Evolutionary conservation across 2,797 vertebrate genomes (phyloP).

Genomic region (Manis javanica): DNA sequence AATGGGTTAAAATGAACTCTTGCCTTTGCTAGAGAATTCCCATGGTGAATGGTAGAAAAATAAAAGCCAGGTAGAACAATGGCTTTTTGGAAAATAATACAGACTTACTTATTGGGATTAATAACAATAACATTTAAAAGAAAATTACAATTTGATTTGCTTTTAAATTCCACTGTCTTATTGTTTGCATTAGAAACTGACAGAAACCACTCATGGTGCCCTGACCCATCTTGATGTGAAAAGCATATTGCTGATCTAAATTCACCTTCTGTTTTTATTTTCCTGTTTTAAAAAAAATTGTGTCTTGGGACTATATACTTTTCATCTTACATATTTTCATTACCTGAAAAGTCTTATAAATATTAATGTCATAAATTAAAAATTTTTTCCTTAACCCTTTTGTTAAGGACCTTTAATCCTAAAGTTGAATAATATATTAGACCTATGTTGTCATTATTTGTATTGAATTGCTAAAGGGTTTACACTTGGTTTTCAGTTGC

Average conservation of each 20-base stretch:
- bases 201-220: neutral
- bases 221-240: constrained; percentile 16
- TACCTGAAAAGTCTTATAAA: neutral
- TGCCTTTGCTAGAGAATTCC: constrained; percentile 31
- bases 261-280: constrained; percentile 38
- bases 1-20: constrained; percentile 40
- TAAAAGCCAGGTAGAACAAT: constrained; percentile 33
- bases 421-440: constrained; percentile 22
- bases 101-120: constrained; percentile 16
- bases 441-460: constrained; percentile 8
- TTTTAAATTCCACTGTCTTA: constrained; percentile 15
- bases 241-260: constrained; percentile 42
- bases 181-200: neutral
- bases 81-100: constrained; percentile 9
- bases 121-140: constrained; percentile 58
- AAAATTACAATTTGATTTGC: constrained; percentile 33
- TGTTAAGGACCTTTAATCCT: neutral
- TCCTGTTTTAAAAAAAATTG: constrained; percentile 12
- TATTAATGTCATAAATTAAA: constrained; percentile 34
- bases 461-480: neutral
- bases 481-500: neutral
- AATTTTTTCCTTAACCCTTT: constrained; percentile 41
- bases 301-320: neutral
- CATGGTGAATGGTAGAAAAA: neutral
- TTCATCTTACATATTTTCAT: constrained; percentile 12